phyloP scores from a whole-genome alignment of 2,113 vertebrate genomes.

The Malurus elegans region DNA sequence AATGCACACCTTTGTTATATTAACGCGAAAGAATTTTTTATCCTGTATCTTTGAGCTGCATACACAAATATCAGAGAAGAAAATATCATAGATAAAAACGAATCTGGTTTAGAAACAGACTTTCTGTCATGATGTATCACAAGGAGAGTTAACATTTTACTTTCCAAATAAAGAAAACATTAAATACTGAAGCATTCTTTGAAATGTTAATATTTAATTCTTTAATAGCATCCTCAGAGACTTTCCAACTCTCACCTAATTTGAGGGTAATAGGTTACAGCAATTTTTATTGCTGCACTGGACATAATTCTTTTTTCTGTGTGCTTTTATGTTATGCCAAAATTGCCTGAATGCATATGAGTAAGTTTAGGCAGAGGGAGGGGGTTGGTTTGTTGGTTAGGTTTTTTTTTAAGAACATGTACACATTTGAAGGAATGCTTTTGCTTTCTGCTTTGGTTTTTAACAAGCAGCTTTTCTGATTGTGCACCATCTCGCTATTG shows the following conservation, averaged over 20 bases:
- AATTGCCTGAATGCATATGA: not conserved
- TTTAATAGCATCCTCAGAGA: constrained; percentile 9
- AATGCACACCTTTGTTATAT: not conserved
- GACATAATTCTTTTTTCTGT: not conserved
- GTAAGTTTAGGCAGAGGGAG: not conserved
- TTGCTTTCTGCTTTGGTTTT: constrained; percentile 15
- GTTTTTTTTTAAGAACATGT: not conserved
- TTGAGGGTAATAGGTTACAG: constrained; percentile 31
- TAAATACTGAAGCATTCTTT: not conserved
- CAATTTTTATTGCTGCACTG: constrained; percentile 19
- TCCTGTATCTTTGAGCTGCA: not conserved
- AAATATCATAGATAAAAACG: not conserved
- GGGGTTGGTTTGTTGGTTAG: not conserved
- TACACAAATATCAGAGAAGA: not conserved
- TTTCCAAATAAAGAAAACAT: not conserved
- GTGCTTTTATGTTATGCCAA: constrained; percentile 24
- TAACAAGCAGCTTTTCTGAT: not conserved
- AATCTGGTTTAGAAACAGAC: not conserved
- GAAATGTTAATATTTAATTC: not conserved
- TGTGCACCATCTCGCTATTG: not conserved
- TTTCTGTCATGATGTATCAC: not conserved
- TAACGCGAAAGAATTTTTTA: not conserved
- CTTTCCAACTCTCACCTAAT: constrained; percentile 11
- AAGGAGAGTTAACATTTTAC: not conserved
- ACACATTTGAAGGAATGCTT: not conserved